Evolutionary conservation across 2,113 vertebrate genomes (phyloP).

Genomic region (Emydura subglobosa): DNA sequence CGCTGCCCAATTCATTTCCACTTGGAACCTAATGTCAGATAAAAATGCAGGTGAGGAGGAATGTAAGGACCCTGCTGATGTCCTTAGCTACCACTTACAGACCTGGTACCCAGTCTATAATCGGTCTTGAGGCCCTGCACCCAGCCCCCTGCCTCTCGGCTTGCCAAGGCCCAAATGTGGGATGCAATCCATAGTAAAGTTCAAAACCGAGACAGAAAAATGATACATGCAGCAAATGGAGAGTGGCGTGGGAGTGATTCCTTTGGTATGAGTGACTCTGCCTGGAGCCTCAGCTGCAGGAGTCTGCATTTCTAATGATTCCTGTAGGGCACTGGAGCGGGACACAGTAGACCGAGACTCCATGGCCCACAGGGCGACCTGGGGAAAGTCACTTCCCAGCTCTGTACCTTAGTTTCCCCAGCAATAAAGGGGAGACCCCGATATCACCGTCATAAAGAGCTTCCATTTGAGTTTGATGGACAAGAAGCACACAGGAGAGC

Average conservation of each 20-base stretch:
- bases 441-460: no score
- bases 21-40: background rate
- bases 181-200: background rate
- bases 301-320: background rate
- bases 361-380: background rate
- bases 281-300: background rate
- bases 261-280: background rate
- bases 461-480: no score
- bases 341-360: background rate
- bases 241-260: background rate
- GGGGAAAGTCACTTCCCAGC: background rate
- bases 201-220: background rate
- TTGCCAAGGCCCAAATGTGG: background rate
- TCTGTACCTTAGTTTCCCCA: background rate
- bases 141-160: background rate
- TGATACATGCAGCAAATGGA: background rate
- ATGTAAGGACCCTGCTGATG: background rate
- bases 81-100: background rate
- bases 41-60: background rate
- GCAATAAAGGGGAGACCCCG: background rate
- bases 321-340: background rate
- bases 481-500: no score
- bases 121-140: background rate
- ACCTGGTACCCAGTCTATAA: background rate
- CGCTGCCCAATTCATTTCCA: background rate